phyloP scores from a whole-genome alignment of 35 echinoderm and acorn worm genomes.

The Stichopus chloronotus region DNA sequence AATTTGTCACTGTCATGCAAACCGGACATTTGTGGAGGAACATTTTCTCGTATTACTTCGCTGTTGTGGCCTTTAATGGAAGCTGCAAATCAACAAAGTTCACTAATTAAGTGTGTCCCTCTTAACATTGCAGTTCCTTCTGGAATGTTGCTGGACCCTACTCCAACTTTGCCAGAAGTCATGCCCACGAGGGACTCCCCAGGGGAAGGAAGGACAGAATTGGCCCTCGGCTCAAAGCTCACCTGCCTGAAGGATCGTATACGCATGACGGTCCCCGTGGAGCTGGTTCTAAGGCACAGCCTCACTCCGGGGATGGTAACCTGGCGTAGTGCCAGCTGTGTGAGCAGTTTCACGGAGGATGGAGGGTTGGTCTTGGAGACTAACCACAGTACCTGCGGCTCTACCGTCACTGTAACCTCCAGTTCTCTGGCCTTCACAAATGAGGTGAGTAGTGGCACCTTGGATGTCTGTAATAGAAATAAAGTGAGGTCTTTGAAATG shows the following conservation, averaged over 20 bases:
- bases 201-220: background rate
- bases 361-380: slow-evolving; percentile 6
- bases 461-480: background rate
- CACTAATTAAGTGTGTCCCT: no score
- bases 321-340: background rate
- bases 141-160: background rate
- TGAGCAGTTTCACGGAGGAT: background rate
- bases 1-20: no score
- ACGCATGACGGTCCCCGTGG: background rate
- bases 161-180: background rate
- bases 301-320: slow-evolving; percentile 11
- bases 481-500: no score
- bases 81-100: no score
- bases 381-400: background rate
- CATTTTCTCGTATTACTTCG: no score
- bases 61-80: no score
- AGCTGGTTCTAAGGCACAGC: background rate
- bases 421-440: background rate
- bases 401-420: background rate
- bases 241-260: background rate
- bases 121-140: background rate
- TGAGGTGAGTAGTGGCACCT: background rate
- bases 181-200: background rate
- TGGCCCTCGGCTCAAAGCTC: background rate
- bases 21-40: no score